Percentiles rank a stretch among this genome's conserved stretches.
phyloP scores from a whole-genome alignment of 2,888 invertebrate species.

The Microchrysa polita region DNA sequence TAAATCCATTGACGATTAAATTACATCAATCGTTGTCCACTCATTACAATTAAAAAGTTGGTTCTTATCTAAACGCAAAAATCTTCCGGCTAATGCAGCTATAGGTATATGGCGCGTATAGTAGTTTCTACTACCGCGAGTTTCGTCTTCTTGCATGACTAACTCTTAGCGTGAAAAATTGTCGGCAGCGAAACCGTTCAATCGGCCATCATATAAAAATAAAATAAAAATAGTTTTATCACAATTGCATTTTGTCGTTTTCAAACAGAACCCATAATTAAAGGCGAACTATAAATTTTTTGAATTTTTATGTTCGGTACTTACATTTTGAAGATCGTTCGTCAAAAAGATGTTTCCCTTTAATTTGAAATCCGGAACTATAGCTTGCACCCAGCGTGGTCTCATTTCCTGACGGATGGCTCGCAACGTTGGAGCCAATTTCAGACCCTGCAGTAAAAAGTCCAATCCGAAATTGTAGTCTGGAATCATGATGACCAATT shows the following conservation, averaged over 20 bases:
- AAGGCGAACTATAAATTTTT: not conserved
- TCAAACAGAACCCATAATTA: too few species aligned
- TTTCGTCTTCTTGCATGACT: constrained; percentile 24
- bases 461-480: constrained; percentile 72
- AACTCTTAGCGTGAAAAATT: constrained; percentile 41
- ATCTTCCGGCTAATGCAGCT: not conserved
- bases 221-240: too few species aligned
- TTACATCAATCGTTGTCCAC: too few species aligned
- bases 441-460: constrained; percentile 72
- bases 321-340: constrained; percentile 83
- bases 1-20: too few species aligned
- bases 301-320: constrained; percentile 51
- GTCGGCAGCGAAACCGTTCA: not conserved
- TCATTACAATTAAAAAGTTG: constrained; percentile 15
- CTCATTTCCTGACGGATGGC: constrained; percentile 75
- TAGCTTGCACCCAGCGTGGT: constrained; percentile 77
- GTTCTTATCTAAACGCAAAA: not conserved
- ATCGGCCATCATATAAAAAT: not conserved
- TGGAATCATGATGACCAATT: constrained; percentile 78
- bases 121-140: too few species aligned
- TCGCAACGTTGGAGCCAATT: constrained; percentile 70
- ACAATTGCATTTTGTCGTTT: too few species aligned
- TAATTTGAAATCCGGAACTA: constrained; percentile 82
- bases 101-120: too few species aligned
- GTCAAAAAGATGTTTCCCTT: constrained; percentile 83